Evolutionary conservation across 1,140 invertebrate species (phyloP), one percentile per base, ranked within the genome.

Genomic region (Colletes latitarsis): DNA sequence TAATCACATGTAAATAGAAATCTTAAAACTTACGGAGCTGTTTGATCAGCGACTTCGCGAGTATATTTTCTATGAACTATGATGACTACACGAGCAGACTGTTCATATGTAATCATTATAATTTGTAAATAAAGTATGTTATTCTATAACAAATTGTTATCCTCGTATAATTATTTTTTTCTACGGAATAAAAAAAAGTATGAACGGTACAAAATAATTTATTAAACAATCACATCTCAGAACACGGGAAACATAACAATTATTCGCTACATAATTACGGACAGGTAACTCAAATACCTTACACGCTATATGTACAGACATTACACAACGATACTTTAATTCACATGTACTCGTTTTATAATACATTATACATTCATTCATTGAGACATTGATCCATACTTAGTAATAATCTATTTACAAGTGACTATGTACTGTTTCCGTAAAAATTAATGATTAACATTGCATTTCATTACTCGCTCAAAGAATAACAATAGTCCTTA

Each of bases 81-180:
- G 57, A 82, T 63, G 57, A 78, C 78, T 88, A 78, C 53, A 76
- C 71, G 76, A 71, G 57, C 30, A 82, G 41, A 75, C 49, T 83
- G 70, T 83, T 77, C 46, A 84, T 71, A 74, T 89, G 78, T 90
- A 88, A 88, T 84, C 80, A 73, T 69, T 76, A 86, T 63, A 69
- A 88, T 89, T 89, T 90, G 86, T 89, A 89, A 90, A 90, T 89
- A 89, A 90, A 90, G 57, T 81, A 82, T 83, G 70, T 62, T 88
- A 89, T 84, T 88, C 78, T 76, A 60, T 80, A 62, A 82, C 19
- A 73, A 49, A 70, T 52, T 41, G 19, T 3, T 75, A 30, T 43
- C 9, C 49, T 60, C 6, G 14, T 55, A 52, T 41, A 4, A 58
- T 12, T n/a, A n/a, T n/a, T n/a, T n/a, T 39, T 46, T 53, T 52